Conservation (phyloP, 2,113 vertebrate species). For the Toxotes jaculatrix region DNA sequence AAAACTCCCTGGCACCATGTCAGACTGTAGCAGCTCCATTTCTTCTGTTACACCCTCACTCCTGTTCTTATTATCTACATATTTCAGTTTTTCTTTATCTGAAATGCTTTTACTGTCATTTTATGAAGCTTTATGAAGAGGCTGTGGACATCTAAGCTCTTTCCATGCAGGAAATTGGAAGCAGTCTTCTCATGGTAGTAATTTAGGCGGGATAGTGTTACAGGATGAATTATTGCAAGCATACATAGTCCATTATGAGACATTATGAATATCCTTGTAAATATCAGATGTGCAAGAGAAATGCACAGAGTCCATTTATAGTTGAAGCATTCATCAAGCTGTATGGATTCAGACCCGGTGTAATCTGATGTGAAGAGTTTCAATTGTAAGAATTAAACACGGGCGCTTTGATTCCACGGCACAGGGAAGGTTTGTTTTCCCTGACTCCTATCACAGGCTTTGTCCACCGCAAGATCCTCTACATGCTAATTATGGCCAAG, state of each 20-base stretch:
- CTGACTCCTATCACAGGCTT: conserved; percentile 70
- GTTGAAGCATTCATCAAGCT: conserved; percentile 52
- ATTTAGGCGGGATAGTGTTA: conserved; percentile 58
- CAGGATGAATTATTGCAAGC: conserved; percentile 56
- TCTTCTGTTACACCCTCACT: conserved; percentile 29
- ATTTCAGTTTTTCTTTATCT: conserved; percentile 44
- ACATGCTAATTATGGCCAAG: conserved; percentile 79
- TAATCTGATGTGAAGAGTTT: conserved; percentile 49
- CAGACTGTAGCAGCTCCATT: conserved; percentile 47
- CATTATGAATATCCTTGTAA: conserved; percentile 54
- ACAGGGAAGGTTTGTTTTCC: conserved; percentile 50
- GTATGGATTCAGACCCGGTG: conserved; percentile 13
- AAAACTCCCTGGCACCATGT: conserved; percentile 55
- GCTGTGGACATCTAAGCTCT: conserved; percentile 51
- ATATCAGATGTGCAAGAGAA: conserved; percentile 63
- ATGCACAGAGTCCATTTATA: conserved; percentile 40
- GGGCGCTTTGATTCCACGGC: conserved; percentile 23
- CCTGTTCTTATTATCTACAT: conserved; percentile 40
- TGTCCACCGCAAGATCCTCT: conserved; percentile 65
- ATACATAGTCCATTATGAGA: conserved; percentile 50
- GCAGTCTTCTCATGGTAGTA: conserved; percentile 44
- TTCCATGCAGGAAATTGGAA: conserved; percentile 64
- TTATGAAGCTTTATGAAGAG: conserved; percentile 53
- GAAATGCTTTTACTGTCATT: conserved; percentile 65
- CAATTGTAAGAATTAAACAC: conserved; percentile 53